Evolutionary conservation across 1,140 invertebrate genomes (phyloP).

Genomic region (Oncopeltus fasciatus): DNA sequence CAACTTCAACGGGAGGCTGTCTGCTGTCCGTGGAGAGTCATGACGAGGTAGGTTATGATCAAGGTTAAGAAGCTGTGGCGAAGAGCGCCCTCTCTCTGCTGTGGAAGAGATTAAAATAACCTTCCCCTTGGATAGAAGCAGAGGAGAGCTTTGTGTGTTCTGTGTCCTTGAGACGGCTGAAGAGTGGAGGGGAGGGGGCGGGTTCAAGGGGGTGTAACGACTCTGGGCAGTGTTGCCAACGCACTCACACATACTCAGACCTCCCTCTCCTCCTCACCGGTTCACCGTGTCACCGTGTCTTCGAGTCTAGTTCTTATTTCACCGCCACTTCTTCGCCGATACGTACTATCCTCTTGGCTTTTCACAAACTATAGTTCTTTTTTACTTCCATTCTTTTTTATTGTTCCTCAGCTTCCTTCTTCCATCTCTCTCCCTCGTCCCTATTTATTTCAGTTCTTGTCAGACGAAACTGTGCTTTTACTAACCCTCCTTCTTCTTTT

Average conservation of each 20-base stretch:
- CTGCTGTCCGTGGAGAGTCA: background rate
- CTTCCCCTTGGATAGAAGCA: background rate
- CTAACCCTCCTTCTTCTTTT: no score
- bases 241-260: no score
- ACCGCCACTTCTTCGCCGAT: background rate
- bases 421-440: background rate
- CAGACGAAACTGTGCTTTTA: no score
- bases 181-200: background rate
- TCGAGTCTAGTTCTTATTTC: background rate
- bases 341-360: background rate
- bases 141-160: background rate
- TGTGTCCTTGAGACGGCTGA: background rate
- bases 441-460: background rate
- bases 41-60: background rate
- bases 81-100: no score
- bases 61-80: background rate
- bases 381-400: background rate
- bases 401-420: background rate
- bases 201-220: conserved; percentile 6
- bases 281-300: background rate
- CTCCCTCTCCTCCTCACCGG: background rate
- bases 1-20: no score
- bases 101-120: conserved; percentile 2
- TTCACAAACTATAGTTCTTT: background rate
- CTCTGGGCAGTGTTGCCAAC: background rate